These are phyloP conservation scores for Ptychochromis oligacanthus DNA, from an alignment of 2,113 vertebrate genomes.

Conservation along the genomic window DNA sequence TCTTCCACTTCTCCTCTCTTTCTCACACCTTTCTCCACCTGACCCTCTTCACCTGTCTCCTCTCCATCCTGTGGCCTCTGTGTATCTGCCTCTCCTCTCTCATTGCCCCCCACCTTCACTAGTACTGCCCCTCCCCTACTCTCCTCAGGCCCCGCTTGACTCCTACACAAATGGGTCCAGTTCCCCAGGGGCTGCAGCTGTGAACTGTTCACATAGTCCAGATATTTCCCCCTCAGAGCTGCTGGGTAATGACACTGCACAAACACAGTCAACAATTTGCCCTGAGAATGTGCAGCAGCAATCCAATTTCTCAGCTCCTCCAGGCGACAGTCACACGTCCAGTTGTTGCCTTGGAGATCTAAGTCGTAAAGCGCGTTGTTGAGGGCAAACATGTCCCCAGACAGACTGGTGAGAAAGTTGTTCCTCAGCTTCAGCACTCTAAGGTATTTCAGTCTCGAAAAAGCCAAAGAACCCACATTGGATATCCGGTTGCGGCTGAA, in stretches of 20 bases:
- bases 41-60: neutral
- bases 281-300: constrained; percentile 84
- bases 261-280: constrained; percentile 88
- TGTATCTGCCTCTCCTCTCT: neutral
- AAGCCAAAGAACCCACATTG: constrained; percentile 79
- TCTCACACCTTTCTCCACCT: neutral
- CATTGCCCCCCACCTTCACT: constrained; percentile 37
- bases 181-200: constrained; percentile 79
- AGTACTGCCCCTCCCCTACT: constrained; percentile 48
- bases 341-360: constrained; percentile 91
- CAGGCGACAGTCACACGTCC: constrained; percentile 92
- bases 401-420: constrained; percentile 86
- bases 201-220: constrained; percentile 88
- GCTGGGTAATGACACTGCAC: constrained; percentile 88
- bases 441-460: constrained; percentile 80
- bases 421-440: constrained; percentile 88
- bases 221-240: constrained; percentile 86
- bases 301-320: constrained; percentile 89
- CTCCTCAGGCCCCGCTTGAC: constrained; percentile 50
- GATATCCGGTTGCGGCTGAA: constrained; percentile 87
- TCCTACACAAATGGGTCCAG: constrained; percentile 63
- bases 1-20: neutral
- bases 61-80: constrained; percentile 2
- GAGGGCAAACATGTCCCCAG: constrained; percentile 84
- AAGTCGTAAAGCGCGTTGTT: constrained; percentile 86